phyloP scores from a whole-genome alignment of 2,888 invertebrate species.

The Ariolimax columbianus region DNA sequence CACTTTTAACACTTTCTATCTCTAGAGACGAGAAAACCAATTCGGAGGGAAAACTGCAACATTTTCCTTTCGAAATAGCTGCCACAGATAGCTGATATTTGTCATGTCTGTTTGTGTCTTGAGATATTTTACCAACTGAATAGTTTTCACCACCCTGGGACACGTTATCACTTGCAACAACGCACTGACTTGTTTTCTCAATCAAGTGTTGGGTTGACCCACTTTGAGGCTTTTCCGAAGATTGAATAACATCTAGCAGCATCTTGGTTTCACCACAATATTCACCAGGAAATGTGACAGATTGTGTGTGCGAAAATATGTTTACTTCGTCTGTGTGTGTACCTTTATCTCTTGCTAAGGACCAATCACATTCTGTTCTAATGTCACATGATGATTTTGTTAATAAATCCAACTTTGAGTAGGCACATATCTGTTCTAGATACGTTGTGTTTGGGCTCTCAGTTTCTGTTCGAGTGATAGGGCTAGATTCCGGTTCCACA shows the following conservation, averaged over 20 bases:
- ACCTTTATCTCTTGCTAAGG: neutral
- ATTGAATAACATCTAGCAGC: neutral
- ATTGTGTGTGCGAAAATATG: neutral
- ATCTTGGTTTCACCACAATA: neutral
- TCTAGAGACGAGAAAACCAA: neutral
- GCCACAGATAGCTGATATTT: neutral
- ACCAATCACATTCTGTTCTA: neutral
- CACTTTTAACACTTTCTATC: neutral
- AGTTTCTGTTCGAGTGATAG: neutral
- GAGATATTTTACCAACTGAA: neutral
- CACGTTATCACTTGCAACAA: neutral
- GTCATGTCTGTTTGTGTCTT: neutral
- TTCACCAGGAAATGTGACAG: neutral
- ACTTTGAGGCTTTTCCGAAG: neutral
- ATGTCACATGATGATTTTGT: neutral
- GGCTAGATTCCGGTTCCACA: neutral
- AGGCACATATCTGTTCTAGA: neutral
- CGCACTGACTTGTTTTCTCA: neutral
- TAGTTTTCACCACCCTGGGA: neutral
- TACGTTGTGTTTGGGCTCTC: neutral
- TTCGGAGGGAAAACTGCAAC: neutral
- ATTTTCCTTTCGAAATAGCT: too few species aligned
- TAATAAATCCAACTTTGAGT: neutral
- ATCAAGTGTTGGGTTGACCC: neutral
- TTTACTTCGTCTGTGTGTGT: neutral